These are phyloP conservation scores for Myiagra hebetior DNA, from an alignment of 2,113 vertebrate genomes.

Conservation along the genomic window DNA sequence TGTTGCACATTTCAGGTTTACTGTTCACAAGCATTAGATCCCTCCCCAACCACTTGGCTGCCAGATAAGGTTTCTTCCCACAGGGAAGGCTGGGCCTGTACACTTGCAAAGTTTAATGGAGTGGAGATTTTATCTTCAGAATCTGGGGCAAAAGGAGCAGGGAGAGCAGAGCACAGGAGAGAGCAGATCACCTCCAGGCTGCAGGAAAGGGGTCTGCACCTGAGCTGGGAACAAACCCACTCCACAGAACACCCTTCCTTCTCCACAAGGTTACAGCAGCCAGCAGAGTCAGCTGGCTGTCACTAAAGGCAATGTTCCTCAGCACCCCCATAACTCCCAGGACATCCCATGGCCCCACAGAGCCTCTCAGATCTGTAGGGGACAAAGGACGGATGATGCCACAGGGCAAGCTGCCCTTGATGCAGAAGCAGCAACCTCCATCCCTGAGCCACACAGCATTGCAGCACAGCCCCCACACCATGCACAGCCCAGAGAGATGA, in stretches of 20 bases:
- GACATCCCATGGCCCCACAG: not conserved
- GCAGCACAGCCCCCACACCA: not conserved
- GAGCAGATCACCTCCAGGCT: accelerated
- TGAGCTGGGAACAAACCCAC: not conserved
- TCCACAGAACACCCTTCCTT: not conserved
- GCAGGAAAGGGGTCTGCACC: not conserved
- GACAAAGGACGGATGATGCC: not conserved
- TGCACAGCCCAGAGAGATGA: not conserved
- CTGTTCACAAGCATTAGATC: not conserved
- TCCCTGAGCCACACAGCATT: not conserved
- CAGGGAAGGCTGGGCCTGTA: not conserved
- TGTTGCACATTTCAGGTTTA: not conserved
- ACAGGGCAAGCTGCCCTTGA: not conserved
- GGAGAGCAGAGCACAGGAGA: not conserved
- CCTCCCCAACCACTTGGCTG: not conserved
- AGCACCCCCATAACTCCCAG: not conserved
- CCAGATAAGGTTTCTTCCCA: constrained; percentile 10
- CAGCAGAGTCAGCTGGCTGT: not conserved
- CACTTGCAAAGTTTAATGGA: not conserved
- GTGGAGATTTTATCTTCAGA: not conserved
- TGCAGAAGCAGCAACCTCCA: not conserved
- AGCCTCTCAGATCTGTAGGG: accelerated
- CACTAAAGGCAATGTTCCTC: not conserved
- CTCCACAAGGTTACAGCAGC: not conserved
- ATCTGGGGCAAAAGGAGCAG: not conserved